Evolutionary conservation across 53 echinoderm and acorn worm species (phyloP).

Genomic region (Mesocentrotus franciscanus): DNA sequence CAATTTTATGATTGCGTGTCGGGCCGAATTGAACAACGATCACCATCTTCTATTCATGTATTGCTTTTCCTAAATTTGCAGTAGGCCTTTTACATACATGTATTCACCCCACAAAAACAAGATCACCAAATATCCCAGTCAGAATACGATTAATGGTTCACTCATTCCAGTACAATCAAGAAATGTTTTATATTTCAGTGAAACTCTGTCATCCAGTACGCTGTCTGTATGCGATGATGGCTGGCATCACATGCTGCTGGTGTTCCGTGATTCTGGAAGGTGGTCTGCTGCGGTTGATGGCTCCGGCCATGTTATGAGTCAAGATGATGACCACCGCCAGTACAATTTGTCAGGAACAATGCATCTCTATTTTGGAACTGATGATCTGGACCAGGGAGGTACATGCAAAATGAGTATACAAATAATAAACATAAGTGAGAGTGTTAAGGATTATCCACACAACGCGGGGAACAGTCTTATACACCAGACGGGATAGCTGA

Average conservation of each 20-base stretch:
- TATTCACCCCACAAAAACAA: too few species aligned
- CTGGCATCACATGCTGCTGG: slow-evolving; percentile 18
- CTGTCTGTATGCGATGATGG: neutral
- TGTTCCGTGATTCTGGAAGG: neutral
- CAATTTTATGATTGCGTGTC: too few species aligned
- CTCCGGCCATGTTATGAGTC: neutral
- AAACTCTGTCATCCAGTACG: neutral
- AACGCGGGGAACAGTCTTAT: too few species aligned
- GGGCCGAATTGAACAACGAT: too few species aligned
- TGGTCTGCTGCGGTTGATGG: neutral
- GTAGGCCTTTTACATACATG: too few species aligned
- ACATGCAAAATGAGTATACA: neutral
- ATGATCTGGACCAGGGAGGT: neutral
- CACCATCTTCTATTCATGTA: too few species aligned
- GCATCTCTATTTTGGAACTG: neutral
- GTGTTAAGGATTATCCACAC: too few species aligned
- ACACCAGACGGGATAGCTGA: too few species aligned
- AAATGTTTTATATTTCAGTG: neutral
- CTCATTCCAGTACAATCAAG: neutral
- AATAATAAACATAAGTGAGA: too few species aligned
- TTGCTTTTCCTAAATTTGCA: too few species aligned
- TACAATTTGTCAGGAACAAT: neutral
- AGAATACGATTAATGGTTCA: neutral
- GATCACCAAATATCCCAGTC: too few species aligned
- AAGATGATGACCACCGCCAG: neutral